phyloP scores from a whole-genome alignment of 2,888 invertebrate genomes.

The Alloplasta piceator region DNA sequence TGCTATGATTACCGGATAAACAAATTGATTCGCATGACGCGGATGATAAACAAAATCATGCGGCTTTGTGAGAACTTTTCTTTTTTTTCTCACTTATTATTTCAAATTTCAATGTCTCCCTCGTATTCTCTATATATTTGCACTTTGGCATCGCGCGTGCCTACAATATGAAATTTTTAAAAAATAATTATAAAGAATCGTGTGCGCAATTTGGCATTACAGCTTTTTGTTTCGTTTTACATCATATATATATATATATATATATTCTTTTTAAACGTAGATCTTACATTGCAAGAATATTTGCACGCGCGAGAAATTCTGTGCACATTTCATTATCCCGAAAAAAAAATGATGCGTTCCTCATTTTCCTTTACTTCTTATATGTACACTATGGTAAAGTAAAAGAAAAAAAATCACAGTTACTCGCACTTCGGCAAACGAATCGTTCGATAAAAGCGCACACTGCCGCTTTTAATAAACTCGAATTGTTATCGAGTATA shows the following conservation, averaged over 20 bases:
- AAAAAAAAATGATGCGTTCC: conserved; percentile 31
- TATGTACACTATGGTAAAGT: background rate
- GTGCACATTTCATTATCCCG: background rate
- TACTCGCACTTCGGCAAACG: conserved; percentile 57
- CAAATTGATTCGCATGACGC: too few species aligned
- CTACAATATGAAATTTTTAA: too few species aligned
- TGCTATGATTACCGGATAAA: too few species aligned
- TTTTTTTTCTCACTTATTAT: too few species aligned
- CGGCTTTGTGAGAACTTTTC: too few species aligned
- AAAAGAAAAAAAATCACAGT: conserved; percentile 53
- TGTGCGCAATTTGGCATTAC: conserved; percentile 62
- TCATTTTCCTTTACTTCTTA: conserved; percentile 8
- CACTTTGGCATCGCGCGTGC: too few species aligned
- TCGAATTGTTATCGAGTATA: conserved; percentile 31
- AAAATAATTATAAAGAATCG: too few species aligned
- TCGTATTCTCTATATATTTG: too few species aligned
- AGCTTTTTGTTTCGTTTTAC: conserved; percentile 20
- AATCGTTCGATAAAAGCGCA: conserved; percentile 57
- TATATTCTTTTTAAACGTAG: conserved; percentile 5
- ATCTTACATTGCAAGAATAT: background rate
- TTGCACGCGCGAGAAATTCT: background rate
- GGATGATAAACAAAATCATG: too few species aligned
- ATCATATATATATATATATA: conserved; percentile 21
- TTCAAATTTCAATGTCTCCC: too few species aligned
- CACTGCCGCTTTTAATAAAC: too few species aligned